These are phyloP conservation scores for Periparus ater DNA, from an alignment of 2,797 vertebrate species.

Conservation along the genomic window DNA sequence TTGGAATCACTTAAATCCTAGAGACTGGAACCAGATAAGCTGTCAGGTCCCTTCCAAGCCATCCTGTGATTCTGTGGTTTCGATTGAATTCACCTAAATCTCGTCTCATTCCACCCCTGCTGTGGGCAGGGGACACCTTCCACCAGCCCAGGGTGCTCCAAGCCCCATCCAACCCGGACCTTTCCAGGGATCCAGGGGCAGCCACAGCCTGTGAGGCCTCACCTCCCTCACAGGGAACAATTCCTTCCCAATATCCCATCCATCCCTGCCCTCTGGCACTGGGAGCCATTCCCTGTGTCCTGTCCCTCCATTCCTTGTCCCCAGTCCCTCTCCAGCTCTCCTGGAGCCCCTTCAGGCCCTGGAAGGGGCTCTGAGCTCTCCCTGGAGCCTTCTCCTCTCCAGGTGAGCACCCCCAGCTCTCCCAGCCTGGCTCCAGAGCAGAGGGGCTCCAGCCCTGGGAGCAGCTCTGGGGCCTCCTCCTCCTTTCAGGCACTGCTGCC, in stretches of 20 bases:
- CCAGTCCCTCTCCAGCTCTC: not conserved
- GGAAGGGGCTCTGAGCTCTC: accelerated
- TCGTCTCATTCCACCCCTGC: not conserved
- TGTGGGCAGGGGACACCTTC: not conserved
- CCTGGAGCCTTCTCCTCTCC: not conserved
- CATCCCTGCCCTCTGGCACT: accelerated
- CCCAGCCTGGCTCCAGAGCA: not conserved
- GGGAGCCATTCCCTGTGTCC: not conserved
- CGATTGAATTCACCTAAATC: not conserved
- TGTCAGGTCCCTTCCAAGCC: not conserved
- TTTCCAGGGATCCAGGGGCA: not conserved
- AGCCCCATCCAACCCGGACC: accelerated
- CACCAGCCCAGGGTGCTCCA: accelerated
- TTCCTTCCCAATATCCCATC: not conserved
- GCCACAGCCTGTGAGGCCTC: not conserved
- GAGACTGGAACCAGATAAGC: accelerated
- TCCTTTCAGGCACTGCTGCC: not conserved
- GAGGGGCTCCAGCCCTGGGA: not conserved
- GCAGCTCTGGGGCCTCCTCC: not conserved
- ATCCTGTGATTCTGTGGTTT: not conserved
- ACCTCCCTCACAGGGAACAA: accelerated
- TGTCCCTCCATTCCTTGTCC: not conserved
- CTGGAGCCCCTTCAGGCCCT: not conserved
- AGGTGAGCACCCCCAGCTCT: not conserved
- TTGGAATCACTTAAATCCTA: not conserved